These are phyloP conservation scores for Tretioscincus oriximinensis DNA, from an alignment of 2,113 vertebrate species.

Conservation along the genomic window DNA sequence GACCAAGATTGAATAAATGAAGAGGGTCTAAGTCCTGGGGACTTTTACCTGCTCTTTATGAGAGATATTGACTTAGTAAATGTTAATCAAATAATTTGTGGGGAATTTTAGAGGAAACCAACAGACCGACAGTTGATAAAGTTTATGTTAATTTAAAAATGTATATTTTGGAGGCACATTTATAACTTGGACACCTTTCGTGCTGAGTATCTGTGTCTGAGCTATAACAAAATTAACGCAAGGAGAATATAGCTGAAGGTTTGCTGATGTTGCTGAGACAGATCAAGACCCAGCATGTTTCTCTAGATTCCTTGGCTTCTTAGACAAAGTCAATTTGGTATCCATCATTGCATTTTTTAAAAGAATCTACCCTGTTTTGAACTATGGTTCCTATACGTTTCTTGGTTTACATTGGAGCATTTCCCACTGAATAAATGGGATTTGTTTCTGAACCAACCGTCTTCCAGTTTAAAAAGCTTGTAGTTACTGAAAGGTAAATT, in stretches of 20 bases:
- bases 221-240: slow-evolving; percentile 32
- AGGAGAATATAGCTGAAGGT: slow-evolving; percentile 41
- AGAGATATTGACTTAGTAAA: slow-evolving; percentile 30
- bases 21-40: slow-evolving; percentile 14
- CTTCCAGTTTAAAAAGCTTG: too few relatives aligned
- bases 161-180: background rate
- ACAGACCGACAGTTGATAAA: background rate
- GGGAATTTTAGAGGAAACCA: slow-evolving; percentile 35
- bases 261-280: slow-evolving; percentile 52
- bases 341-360: slow-evolving; percentile 11
- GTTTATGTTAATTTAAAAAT: slow-evolving; percentile 27
- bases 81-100: slow-evolving; percentile 60
- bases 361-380: background rate
- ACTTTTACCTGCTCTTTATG: slow-evolving; percentile 32
- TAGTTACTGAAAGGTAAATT: too few relatives aligned
- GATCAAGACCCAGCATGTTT: slow-evolving; percentile 44
- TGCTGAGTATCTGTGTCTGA: slow-evolving; percentile 25
- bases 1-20: slow-evolving; percentile 13
- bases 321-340: slow-evolving; percentile 20
- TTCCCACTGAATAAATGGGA: background rate
- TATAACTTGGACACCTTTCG: slow-evolving; percentile 21
- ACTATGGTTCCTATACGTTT: background rate
- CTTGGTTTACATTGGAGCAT: background rate
- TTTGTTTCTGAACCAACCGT: background rate
- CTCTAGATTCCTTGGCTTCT: slow-evolving; percentile 19